Evolutionary conservation across 2,797 vertebrate species (phyloP).

Genomic region (Ispidina picta): DNA sequence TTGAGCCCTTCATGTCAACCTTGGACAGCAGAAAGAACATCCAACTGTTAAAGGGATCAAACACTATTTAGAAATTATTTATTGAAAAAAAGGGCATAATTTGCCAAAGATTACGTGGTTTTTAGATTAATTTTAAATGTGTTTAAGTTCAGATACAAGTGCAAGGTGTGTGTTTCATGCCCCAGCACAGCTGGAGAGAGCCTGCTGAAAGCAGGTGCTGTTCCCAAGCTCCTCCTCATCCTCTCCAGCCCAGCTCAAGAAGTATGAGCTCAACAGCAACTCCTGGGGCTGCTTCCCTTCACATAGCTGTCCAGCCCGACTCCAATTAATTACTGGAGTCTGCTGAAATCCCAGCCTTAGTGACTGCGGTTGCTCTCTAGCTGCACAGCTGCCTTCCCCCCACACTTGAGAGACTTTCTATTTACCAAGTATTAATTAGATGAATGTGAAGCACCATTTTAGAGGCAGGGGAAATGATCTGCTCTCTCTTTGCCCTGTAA

Average conservation of each 20-base stretch:
- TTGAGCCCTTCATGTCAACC: not conserved
- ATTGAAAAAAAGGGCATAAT: not conserved
- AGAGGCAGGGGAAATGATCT: constrained; percentile 3
- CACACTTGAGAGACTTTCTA: constrained; percentile 11
- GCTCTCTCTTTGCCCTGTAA: not conserved
- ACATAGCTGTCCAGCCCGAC: not conserved
- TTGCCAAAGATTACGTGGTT: not conserved
- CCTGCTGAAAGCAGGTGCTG: not conserved
- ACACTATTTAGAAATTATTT: not conserved
- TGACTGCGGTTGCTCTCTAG: not conserved
- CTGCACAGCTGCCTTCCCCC: constrained; percentile 22
- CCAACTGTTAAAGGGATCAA: not conserved
- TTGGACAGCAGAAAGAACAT: not conserved
- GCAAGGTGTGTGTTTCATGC: accelerated
- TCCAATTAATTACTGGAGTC: not conserved
- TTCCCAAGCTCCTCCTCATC: not conserved
- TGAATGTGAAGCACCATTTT: constrained; percentile 28
- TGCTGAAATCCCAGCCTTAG: constrained; percentile 28
- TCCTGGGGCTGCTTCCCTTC: not conserved
- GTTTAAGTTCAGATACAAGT: not conserved
- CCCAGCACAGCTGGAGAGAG: not conserved
- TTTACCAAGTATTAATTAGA: constrained; percentile 50
- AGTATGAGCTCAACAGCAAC: not conserved
- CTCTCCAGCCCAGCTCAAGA: not conserved
- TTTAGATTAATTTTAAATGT: not conserved